Evolutionary conservation across 2,888 invertebrate genomes (phyloP).

Genomic region (Ormyrus nitidulus): DNA sequence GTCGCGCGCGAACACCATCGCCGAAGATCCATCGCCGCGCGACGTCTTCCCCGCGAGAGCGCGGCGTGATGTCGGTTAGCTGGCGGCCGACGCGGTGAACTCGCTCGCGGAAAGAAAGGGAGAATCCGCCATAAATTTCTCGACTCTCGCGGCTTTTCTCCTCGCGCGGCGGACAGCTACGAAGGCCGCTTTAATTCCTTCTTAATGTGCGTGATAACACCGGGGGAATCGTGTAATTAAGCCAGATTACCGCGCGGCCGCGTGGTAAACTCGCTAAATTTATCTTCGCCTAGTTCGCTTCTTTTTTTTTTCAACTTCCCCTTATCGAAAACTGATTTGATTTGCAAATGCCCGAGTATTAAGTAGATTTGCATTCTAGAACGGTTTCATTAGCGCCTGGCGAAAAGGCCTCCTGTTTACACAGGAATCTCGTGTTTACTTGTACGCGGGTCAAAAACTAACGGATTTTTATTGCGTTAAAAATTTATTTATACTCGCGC

Average conservation of each 20-base stretch:
- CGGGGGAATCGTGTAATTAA: conserved; percentile 35
- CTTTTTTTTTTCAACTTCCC: conserved; percentile 5
- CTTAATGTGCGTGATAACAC: conserved; percentile 37
- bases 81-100: no score
- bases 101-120: conserved; percentile 1
- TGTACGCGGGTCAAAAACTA: no score
- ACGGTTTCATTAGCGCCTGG: conserved; percentile 20
- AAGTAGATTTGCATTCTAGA: conserved; percentile 35
- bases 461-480: no score
- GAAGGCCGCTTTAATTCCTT: conserved; percentile 20
- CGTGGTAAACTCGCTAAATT: conserved; percentile 32
- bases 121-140: conserved; percentile 14
- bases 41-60: no score
- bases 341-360: conserved; percentile 41
- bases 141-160: background rate
- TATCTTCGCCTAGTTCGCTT: conserved; percentile 29
- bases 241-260: conserved; percentile 17
- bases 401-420: conserved; percentile 9
- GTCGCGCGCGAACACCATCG: conserved; percentile 3
- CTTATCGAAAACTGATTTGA: conserved; percentile 47
- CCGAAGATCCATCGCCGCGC: no score
- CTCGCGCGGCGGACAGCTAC: background rate
- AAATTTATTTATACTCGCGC: no score
- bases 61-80: background rate
- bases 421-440: background rate